Evolutionary conservation across 2,113 vertebrate species (phyloP).

Genomic region (Phainopepla nitens): DNA sequence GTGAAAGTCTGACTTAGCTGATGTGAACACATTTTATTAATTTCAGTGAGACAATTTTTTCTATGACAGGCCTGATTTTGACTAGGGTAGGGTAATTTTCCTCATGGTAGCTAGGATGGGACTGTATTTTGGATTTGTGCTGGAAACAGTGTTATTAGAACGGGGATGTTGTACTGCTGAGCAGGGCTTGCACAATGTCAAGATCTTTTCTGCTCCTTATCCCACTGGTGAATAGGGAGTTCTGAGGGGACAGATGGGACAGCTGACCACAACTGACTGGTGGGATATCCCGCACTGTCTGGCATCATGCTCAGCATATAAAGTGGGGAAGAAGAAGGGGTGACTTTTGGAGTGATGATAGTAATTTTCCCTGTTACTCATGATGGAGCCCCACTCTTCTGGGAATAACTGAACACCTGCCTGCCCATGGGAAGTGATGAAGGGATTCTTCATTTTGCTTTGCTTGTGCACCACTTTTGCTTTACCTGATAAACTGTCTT

Average conservation of each 20-base stretch:
- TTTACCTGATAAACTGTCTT: neutral
- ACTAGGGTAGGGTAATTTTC: neutral
- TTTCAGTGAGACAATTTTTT: neutral
- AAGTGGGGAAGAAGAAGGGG: neutral
- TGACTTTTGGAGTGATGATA: neutral
- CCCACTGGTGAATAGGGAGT: too few species aligned
- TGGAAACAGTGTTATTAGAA: neutral
- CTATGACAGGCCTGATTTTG: neutral
- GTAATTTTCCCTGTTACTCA: rapidly evolving
- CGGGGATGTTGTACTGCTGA: neutral
- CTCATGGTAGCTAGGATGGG: neutral
- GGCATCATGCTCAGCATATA: neutral
- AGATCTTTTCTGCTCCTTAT: neutral
- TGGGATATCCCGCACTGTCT: neutral
- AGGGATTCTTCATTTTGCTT: neutral
- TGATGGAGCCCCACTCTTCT: neutral
- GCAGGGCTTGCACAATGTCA: neutral
- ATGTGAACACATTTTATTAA: neutral
- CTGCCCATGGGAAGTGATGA: neutral
- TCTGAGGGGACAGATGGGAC: neutral
- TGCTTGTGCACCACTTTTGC: neutral
- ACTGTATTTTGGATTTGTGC: neutral
- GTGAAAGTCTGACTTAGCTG: neutral
- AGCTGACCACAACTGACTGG: neutral
- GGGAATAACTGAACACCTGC: neutral